Conservation (phyloP, 2,888 invertebrate species). For the Coleophora deauratella region DNA sequence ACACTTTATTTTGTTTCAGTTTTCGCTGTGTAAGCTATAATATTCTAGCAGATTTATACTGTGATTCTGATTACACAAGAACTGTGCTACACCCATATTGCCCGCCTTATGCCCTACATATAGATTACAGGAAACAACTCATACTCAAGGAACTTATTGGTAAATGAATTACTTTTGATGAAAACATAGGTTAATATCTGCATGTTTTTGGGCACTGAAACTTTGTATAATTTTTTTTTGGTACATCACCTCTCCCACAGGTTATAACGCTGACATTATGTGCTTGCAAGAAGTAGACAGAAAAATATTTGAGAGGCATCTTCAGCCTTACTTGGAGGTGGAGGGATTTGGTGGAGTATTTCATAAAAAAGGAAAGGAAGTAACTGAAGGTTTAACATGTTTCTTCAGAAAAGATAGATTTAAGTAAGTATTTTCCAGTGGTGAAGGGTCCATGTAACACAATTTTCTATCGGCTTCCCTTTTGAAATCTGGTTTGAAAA, state of each 20-base stretch:
- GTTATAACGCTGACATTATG: conserved; percentile 92
- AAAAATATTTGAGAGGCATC: conserved; percentile 81
- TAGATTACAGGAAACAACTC: conserved; percentile 91
- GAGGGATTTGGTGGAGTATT: conserved; percentile 76
- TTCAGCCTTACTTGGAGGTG: conserved; percentile 73
- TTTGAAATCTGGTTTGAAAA: too few species aligned
- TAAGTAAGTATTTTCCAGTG: too few species aligned
- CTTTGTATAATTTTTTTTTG: too few species aligned
- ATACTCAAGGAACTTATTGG: conserved; percentile 87
- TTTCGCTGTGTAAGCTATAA: conserved; percentile 92
- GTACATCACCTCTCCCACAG: too few species aligned
- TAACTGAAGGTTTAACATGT: conserved; percentile 86
- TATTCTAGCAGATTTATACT: conserved; percentile 92
- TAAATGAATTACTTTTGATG: too few species aligned
- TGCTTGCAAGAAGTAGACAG: conserved; percentile 95
- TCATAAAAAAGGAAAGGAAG: conserved; percentile 81
- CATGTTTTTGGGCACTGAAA: too few species aligned
- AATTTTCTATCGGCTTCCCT: too few species aligned
- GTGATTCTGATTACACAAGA: conserved; percentile 86
- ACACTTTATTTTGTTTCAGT: too few species aligned
- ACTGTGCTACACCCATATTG: conserved; percentile 88
- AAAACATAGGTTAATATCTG: too few species aligned
- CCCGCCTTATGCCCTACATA: conserved; percentile 83
- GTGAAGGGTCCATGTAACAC: too few species aligned
- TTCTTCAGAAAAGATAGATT: conserved; percentile 84